phyloP scores from a whole-genome alignment of 1,140 invertebrate genomes.

The Elysia chlorotica region DNA sequence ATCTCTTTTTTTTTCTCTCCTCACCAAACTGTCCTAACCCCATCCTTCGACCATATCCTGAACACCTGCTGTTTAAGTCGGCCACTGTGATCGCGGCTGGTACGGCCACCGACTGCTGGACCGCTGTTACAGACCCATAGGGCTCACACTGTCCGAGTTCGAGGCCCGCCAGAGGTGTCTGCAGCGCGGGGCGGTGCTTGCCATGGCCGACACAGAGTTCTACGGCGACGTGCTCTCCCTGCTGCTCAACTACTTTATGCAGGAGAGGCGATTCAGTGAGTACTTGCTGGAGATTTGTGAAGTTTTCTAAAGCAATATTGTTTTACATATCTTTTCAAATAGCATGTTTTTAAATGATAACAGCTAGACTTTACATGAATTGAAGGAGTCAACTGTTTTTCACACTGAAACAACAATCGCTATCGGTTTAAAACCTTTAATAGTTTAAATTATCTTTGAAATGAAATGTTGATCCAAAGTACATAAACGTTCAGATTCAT shows the following conservation, averaged over 20 bases:
- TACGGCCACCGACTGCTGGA: conserved; percentile 12
- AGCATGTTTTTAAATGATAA: not conserved
- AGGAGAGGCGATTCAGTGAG: not conserved
- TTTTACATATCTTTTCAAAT: not conserved
- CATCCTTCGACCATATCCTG: not conserved
- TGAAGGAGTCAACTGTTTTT: not conserved
- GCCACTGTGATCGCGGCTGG: conserved; percentile 17
- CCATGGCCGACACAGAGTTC: conserved; percentile 9
- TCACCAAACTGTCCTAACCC: not conserved
- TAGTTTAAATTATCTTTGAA: too few relatives aligned
- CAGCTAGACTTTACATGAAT: not conserved
- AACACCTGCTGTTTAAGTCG: not conserved
- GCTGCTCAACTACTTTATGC: not conserved
- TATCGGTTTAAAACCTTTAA: too few relatives aligned
- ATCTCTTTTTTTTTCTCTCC: not conserved
- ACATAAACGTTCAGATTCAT: too few relatives aligned
- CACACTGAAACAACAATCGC: not conserved
- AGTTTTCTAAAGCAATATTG: not conserved
- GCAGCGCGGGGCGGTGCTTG: not conserved
- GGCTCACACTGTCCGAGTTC: not conserved
- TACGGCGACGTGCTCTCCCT: conserved; percentile 12
- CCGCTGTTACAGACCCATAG: conserved; percentile 9
- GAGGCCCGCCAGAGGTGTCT: conserved; percentile 4
- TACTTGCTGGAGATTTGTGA: not conserved
- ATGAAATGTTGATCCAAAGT: too few relatives aligned